Conservation (phyloP, 2,888 invertebrate genomes). For the Ennomos quercinarius region DNA sequence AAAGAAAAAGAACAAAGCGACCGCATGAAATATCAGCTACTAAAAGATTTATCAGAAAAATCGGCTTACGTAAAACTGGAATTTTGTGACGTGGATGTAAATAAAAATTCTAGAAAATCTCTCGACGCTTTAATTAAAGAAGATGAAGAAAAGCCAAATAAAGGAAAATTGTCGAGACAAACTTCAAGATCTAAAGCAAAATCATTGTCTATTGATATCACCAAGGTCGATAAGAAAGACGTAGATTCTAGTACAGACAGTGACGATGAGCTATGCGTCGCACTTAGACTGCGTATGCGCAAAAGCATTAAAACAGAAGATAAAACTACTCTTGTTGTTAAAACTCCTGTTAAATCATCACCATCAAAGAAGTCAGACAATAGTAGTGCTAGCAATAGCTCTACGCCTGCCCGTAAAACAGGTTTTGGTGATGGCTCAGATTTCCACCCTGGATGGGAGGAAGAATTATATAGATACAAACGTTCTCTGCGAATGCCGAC, state of each 20-base stretch:
- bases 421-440: conserved; percentile 89
- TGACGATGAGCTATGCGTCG: conserved; percentile 71
- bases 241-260: conserved; percentile 72
- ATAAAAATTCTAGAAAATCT: conserved; percentile 71
- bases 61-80: conserved; percentile 80
- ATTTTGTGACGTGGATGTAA: conserved; percentile 78
- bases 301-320: conserved; percentile 81
- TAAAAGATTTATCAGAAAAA: conserved; percentile 79
- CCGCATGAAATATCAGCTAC: conserved; percentile 68
- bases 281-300: conserved; percentile 74
- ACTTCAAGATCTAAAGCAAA: conserved; percentile 64
- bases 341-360: conserved; percentile 69
- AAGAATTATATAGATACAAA: conserved; percentile 93
- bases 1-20: conserved; percentile 73
- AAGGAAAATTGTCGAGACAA: conserved; percentile 62
- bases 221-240: conserved; percentile 66
- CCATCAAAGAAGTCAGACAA: conserved; percentile 68
- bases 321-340: conserved; percentile 51
- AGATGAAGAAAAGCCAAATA: conserved; percentile 63
- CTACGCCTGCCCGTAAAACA: conserved; percentile 81
- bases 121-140: conserved; percentile 64
- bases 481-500: conserved; percentile 93
- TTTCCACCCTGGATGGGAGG: conserved; percentile 93
- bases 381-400: conserved; percentile 64
- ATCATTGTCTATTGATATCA: conserved; percentile 59